These are phyloP conservation scores for Diorhabda carinulata DNA, from an alignment of 1,140 invertebrate genomes.

Conservation along the genomic window DNA sequence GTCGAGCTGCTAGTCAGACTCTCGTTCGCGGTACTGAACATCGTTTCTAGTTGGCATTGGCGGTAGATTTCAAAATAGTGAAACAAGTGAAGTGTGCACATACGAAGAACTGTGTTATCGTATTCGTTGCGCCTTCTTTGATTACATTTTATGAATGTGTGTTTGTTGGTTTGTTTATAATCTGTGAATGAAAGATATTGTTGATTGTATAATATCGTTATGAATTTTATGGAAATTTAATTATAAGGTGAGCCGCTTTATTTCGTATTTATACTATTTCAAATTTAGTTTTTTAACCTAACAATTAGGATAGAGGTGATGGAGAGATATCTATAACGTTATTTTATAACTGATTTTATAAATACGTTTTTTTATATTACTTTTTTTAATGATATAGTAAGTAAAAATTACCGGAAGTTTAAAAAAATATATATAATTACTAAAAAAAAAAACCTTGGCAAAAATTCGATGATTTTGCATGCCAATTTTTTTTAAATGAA, in stretches of 20 bases:
- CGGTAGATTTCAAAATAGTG: neutral
- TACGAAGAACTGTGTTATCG: constrained; percentile 6
- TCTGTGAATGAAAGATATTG: constrained; percentile 9
- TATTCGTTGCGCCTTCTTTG: constrained; percentile 11
- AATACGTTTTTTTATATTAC: too few species aligned
- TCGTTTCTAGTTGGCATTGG: neutral
- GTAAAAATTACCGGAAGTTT: too few species aligned
- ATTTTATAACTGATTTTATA: too few species aligned
- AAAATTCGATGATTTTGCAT: too few species aligned
- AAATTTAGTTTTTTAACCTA: too few species aligned
- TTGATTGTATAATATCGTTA: neutral
- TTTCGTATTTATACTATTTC: too few species aligned
- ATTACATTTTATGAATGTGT: constrained; percentile 19
- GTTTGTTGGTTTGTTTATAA: constrained; percentile 10
- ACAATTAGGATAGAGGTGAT: too few species aligned
- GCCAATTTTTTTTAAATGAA: too few species aligned
- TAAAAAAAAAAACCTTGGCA: too few species aligned
- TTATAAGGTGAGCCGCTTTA: neutral
- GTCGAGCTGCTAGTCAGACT: neutral
- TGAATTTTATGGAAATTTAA: neutral
- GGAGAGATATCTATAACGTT: too few species aligned
- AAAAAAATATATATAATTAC: too few species aligned
- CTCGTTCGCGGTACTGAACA: constrained; percentile 1
- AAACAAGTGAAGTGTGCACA: constrained; percentile 18
- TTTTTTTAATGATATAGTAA: too few species aligned